Percentiles rank a stretch among this genome's conserved stretches.
Evolutionary conservation across 2,113 vertebrate genomes (phyloP).

Genomic region (Amphiprion ocellaris): DNA sequence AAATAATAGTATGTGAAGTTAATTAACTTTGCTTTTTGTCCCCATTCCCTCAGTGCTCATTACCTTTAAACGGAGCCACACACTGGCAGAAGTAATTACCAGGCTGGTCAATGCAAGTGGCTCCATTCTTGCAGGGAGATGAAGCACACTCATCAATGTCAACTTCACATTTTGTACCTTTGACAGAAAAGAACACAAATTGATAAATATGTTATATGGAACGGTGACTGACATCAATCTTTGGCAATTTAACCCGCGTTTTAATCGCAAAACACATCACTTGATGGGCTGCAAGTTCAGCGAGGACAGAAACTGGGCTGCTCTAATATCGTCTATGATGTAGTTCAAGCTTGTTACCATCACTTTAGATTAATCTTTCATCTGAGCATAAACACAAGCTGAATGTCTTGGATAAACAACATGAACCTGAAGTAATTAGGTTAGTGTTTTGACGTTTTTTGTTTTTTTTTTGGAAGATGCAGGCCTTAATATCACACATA

Average conservation of each 20-base stretch:
- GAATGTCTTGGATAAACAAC: not conserved
- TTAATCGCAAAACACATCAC: constrained; percentile 1
- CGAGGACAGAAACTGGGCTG: not conserved
- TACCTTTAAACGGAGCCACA: constrained; percentile 92
- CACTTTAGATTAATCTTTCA: not conserved
- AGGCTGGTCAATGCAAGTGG: constrained; percentile 88
- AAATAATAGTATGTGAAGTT: constrained; percentile 87
- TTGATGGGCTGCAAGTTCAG: not conserved
- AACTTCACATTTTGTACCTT: constrained; percentile 84
- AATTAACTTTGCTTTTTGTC: constrained; percentile 89
- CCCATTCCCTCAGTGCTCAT: constrained; percentile 85
- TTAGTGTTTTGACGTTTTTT: not conserved
- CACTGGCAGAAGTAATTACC: constrained; percentile 92
- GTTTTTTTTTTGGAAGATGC: not conserved
- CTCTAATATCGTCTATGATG: constrained; percentile 29
- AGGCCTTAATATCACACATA: not conserved
- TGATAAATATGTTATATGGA: constrained; percentile 36
- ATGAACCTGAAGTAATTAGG: constrained; percentile 2
- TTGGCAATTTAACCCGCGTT: constrained; percentile 19
- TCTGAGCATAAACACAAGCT: not conserved
- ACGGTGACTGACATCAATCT: constrained; percentile 42
- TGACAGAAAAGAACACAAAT: constrained; percentile 57
- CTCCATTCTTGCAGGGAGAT: constrained; percentile 87
- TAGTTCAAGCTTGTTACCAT: not conserved
- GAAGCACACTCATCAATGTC: constrained; percentile 86